Evolutionary conservation across 2,888 invertebrate genomes (phyloP).

Genomic region (Phorcus lineatus): DNA sequence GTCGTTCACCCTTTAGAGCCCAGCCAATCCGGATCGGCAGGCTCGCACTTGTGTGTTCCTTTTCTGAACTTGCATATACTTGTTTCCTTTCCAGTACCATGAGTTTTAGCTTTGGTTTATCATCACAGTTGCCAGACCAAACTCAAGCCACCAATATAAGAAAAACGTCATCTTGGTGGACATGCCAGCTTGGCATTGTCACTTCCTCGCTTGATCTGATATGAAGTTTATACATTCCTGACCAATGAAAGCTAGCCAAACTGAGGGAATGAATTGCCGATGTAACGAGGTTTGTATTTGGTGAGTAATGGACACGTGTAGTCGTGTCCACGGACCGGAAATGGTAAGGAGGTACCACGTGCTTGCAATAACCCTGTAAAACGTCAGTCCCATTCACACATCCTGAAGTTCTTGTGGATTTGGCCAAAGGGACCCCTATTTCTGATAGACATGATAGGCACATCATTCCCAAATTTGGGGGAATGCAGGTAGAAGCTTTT

Average conservation of each 20-base stretch:
- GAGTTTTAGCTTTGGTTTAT: conserved; percentile 15
- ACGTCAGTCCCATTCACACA: background rate
- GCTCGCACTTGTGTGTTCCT: background rate
- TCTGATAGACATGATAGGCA: background rate
- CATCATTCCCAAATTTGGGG: background rate
- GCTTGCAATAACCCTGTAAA: background rate
- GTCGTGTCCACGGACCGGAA: background rate
- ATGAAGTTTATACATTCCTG: conserved; percentile 13
- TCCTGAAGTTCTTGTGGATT: conserved; percentile 18
- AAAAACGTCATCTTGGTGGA: background rate
- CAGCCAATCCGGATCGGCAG: background rate
- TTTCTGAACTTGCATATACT: conserved; percentile 10
- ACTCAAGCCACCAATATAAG: conserved; percentile 8
- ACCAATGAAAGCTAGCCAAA: background rate
- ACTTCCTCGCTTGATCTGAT: conserved; percentile 18
- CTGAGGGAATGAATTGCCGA: conserved; percentile 1
- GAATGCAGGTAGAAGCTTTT: conserved; percentile 1
- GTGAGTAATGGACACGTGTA: conserved; percentile 18
- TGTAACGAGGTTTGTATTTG: conserved; percentile 14
- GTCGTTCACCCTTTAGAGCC: background rate
- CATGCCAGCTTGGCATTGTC: conserved; percentile 7
- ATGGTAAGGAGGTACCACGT: conserved; percentile 16
- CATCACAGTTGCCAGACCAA: background rate
- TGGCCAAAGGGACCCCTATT: conserved; percentile 20
- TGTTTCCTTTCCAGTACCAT: conserved; percentile 16